Conservation (phyloP, 2,888 invertebrate species). For the Selenia dentaria region DNA sequence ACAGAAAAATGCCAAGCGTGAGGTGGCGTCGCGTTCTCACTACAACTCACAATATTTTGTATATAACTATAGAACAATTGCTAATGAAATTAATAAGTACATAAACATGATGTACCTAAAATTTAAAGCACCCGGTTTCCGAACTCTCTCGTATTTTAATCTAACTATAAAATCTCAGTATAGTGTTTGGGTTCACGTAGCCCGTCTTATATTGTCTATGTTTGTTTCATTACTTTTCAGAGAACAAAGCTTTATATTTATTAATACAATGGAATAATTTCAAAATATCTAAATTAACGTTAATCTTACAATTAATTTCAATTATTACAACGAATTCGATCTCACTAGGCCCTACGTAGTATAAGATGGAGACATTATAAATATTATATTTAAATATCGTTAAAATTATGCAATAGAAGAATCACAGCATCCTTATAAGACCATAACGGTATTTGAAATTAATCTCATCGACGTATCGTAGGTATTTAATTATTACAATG, state of each 20-base stretch:
- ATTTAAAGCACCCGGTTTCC: conserved; percentile 84
- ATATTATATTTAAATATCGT: conserved; percentile 62
- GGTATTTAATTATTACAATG: conserved; percentile 75
- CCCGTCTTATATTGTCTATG: conserved; percentile 76
- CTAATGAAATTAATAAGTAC: conserved; percentile 77
- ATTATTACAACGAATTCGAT: conserved; percentile 81
- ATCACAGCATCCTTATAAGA: conserved; percentile 83
- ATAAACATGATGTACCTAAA: conserved; percentile 73
- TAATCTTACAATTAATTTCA: conserved; percentile 64
- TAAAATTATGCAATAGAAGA: conserved; percentile 84
- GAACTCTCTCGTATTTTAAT: conserved; percentile 81
- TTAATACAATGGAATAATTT: conserved; percentile 75
- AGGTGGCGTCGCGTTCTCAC: conserved; percentile 27
- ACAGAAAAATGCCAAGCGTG: neutral
- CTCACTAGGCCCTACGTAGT: conserved; percentile 80
- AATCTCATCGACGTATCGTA: conserved; percentile 81
- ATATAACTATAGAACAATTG: conserved; percentile 71
- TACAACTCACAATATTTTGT: conserved; percentile 51
- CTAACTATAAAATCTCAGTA: conserved; percentile 77
- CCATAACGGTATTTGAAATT: conserved; percentile 81
- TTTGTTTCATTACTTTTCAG: conserved; percentile 62
- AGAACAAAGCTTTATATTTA: conserved; percentile 68
- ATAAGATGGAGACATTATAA: conserved; percentile 75
- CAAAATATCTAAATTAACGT: conserved; percentile 74
- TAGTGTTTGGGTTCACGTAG: conserved; percentile 67